phyloP scores from a whole-genome alignment of 2,797 vertebrate genomes.

The Enteromius mattozi region DNA sequence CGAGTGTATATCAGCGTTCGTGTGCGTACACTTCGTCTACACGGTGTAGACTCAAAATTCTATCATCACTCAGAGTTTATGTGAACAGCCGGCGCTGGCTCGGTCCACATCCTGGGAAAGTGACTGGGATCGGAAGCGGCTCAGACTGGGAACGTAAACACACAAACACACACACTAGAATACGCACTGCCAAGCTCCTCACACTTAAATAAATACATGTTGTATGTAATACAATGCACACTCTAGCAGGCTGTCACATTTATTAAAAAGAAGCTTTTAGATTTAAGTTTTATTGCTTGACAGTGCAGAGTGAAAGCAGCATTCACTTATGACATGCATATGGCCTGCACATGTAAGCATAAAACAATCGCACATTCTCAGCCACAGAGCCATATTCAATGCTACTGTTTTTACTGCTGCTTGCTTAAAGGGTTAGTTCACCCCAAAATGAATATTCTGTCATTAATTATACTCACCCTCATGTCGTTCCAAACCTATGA shows the following conservation, averaged over 20 bases:
- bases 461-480: no score
- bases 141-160: slow-evolving; percentile 55
- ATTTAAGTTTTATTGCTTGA: slow-evolving; percentile 6
- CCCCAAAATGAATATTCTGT: no score
- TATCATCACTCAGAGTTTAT: slow-evolving; percentile 63
- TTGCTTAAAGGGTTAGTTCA: background rate
- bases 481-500: no score
- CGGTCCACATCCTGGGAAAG: slow-evolving; percentile 54
- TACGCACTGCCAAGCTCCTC: slow-evolving; percentile 35
- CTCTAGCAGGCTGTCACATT: slow-evolving; percentile 24
- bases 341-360: slow-evolving; percentile 4
- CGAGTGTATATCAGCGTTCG: slow-evolving; percentile 9
- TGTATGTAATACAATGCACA: slow-evolving; percentile 31
- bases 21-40: slow-evolving; percentile 37
- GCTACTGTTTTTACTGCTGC: background rate
- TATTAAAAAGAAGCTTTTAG: slow-evolving; percentile 35
- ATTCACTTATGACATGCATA: slow-evolving; percentile 4
- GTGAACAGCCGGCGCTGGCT: slow-evolving; percentile 55
- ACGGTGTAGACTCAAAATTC: slow-evolving; percentile 42
- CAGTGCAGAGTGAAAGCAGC: slow-evolving; percentile 6
- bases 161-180: slow-evolving; percentile 32
- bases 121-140: slow-evolving; percentile 49
- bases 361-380: slow-evolving; percentile 12
- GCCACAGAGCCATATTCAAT: background rate
- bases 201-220: slow-evolving; percentile 29